A percentile compares a stretch with the other conserved stretches of the same genome.
Evolutionary conservation across 2,797 vertebrate species (phyloP).

Genomic region (Carduelis carduelis): DNA sequence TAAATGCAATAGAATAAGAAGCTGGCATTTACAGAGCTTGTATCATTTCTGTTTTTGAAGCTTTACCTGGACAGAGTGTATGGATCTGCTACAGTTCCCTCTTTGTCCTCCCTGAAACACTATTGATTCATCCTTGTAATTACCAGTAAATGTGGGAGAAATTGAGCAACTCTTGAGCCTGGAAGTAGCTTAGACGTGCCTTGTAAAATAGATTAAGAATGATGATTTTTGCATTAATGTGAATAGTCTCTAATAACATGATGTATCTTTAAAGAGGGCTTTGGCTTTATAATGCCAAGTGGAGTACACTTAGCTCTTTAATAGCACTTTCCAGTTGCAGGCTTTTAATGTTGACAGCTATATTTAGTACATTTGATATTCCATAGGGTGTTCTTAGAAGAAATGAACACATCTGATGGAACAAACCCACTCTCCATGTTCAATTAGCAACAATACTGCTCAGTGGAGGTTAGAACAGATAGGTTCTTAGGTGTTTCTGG

Average conservation of each 20-base stretch:
- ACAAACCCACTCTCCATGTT: constrained; percentile 58
- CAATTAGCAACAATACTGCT: constrained; percentile 47
- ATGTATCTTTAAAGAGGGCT: constrained; percentile 57
- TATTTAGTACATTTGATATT: constrained; percentile 64
- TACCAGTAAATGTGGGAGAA: constrained; percentile 33
- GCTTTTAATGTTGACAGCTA: constrained; percentile 69
- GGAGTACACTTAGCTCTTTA: constrained; percentile 64
- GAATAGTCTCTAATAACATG: constrained; percentile 53
- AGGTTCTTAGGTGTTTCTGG: neutral
- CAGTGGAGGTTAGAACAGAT: constrained; percentile 31
- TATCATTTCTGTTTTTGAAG: neutral
- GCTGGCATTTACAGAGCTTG: neutral
- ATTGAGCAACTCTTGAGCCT: constrained; percentile 23
- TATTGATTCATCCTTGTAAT: constrained; percentile 54
- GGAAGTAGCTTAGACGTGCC: constrained; percentile 5
- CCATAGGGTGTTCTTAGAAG: constrained; percentile 56
- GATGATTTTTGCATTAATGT: constrained; percentile 52
- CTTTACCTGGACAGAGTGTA: neutral
- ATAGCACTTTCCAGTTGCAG: constrained; percentile 53
- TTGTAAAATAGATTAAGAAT: constrained; percentile 63
- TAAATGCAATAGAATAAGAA: neutral
- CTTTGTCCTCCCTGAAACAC: neutral
- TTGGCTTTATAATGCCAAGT: constrained; percentile 59
- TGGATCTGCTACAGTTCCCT: neutral
- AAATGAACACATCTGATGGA: constrained; percentile 46